Evolutionary conservation across 2,113 vertebrate species (phyloP).

Genomic region (Sardina pilchardus): DNA sequence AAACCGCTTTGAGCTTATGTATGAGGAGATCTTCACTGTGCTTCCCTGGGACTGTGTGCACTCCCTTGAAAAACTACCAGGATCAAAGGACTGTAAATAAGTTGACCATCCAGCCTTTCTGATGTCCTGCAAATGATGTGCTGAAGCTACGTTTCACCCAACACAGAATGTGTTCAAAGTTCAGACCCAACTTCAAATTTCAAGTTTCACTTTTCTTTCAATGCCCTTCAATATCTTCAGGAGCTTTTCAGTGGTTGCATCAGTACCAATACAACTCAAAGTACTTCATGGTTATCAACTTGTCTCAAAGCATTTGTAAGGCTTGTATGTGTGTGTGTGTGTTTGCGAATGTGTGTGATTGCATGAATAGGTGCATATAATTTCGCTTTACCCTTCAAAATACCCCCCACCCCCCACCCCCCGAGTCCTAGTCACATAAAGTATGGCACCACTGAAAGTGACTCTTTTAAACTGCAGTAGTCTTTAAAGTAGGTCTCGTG

Average conservation of each 20-base stretch:
- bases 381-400: neutral
- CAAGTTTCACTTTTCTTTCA: too few relatives aligned
- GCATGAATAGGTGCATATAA: neutral
- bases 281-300: too few relatives aligned
- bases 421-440: neutral
- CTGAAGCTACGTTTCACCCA: neutral
- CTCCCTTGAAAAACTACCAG: constrained; percentile 11
- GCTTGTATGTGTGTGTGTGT: neutral
- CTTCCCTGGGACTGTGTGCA: too few relatives aligned
- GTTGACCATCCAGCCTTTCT: neutral
- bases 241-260: too few relatives aligned
- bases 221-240: too few relatives aligned
- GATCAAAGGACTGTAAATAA: neutral
- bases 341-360: neutral
- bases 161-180: too few relatives aligned
- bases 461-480: neutral
- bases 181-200: too few relatives aligned
- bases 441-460: neutral
- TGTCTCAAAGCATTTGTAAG: neutral
- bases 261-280: too few relatives aligned
- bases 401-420: neutral
- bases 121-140: neutral
- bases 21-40: neutral
- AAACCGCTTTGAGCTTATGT: neutral
- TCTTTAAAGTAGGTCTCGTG: constrained; percentile 29